A percentile compares a stretch with the other conserved stretches of the same genome.
Evolutionary conservation across 2,113 vertebrate genomes (phyloP).

Genomic region (Paracyprichromis sp.): DNA sequence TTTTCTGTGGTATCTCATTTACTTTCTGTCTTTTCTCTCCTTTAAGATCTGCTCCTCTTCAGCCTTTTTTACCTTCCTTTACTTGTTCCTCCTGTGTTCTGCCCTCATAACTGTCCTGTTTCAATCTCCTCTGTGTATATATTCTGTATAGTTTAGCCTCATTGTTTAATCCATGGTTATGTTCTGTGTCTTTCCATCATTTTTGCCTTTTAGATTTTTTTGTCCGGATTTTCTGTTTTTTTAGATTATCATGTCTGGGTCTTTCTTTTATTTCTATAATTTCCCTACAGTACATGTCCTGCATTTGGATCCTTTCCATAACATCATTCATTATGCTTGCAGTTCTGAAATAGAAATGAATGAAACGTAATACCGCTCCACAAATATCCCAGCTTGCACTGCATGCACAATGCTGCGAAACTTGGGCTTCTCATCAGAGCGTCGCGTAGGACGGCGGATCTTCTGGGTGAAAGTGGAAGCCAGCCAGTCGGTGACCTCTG

Average conservation of each 20-base stretch:
- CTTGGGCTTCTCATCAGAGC: conserved; percentile 85
- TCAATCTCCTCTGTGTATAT: neutral
- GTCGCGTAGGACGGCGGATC: conserved; percentile 69
- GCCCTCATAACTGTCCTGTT: neutral
- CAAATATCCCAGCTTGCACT: conserved; percentile 91
- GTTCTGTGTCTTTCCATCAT: neutral
- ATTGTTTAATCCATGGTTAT: rapidly evolving
- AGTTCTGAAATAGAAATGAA: neutral
- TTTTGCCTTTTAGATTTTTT: neutral
- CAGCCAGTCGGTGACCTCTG: conserved; percentile 89
- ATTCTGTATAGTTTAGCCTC: neutral
- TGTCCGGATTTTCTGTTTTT: neutral
- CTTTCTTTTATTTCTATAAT: neutral
- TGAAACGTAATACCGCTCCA: conserved; percentile 75
- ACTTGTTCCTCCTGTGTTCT: rapidly evolving
- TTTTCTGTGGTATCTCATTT: neutral
- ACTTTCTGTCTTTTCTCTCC: neutral
- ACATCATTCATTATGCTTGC: neutral
- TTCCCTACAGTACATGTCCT: neutral
- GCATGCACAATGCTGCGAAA: conserved; percentile 93
- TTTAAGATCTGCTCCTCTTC: neutral
- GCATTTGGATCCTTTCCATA: neutral
- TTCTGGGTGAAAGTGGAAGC: conserved; percentile 89
- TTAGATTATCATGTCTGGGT: neutral
- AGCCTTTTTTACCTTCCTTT: neutral